These are phyloP conservation scores for Napeogenes inachia DNA, from an alignment of 2,888 invertebrate genomes.

Conservation along the genomic window DNA sequence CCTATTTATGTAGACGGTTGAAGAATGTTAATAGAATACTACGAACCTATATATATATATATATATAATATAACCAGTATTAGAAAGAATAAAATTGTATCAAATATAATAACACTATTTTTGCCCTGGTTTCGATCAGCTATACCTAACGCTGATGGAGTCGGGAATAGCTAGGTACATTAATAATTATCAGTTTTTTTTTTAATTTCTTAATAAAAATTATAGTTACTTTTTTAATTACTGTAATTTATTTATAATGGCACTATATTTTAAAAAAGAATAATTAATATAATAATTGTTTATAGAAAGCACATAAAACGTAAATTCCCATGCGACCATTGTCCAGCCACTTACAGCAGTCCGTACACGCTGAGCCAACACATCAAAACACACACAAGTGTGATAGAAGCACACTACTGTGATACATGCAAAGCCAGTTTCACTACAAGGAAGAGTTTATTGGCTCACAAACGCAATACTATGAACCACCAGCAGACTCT, in stretches of 20 bases:
- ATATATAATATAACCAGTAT: no score
- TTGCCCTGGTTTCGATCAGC: no score
- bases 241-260: no score
- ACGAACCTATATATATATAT: no score
- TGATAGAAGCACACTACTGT: constrained; percentile 36
- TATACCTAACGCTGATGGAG: no score
- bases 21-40: no score
- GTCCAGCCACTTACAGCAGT: constrained; percentile 47
- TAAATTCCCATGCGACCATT: constrained; percentile 53
- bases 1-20: not conserved
- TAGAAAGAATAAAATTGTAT: no score
- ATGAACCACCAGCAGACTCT: constrained; percentile 46
- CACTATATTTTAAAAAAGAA: no score
- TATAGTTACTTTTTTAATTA: no score
- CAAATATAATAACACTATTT: not conserved
- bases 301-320: constrained; percentile 58
- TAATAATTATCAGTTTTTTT: no score
- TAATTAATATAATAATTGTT: constrained; percentile 11
- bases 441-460: constrained; percentile 42
- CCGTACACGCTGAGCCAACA: constrained; percentile 58
- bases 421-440: constrained; percentile 41
- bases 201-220: no score
- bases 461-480: constrained; percentile 48
- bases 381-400: constrained; percentile 41
- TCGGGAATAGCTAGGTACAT: no score